Evolutionary conservation across 2,888 invertebrate genomes (phyloP), one percentile per base, ranked within the genome.

Genomic region (Hirtodrosophila confusa): DNA sequence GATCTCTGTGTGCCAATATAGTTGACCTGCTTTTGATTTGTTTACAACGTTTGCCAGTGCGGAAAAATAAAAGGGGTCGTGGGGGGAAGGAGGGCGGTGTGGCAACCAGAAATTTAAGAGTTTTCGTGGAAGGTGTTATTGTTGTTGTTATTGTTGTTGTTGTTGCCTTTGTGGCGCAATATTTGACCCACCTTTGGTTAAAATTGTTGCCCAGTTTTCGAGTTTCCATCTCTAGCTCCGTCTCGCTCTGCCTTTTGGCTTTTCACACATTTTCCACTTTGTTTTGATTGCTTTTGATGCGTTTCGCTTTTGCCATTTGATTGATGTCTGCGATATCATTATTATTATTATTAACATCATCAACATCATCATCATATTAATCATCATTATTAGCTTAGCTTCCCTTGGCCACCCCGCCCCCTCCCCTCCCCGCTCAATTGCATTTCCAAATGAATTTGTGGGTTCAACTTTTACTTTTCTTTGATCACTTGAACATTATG

Each of bases 11-110:
- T 78, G 82, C 78, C 85, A 82, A 80, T 79, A 84, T 69, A 64
- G 68, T 85, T 78, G 80, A 82, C 88, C 80, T 82, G 67, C 61
- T 82, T 82, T 85, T 67, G 78, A 69, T 85, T 87, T 80, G 80
- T 85, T 87, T 80, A 80, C 86, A 73, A 24, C 39, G 35, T 39
- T 67, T 57, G 10, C 10, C 41, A 49, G 57, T 31, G 41, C 39
- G 17, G 48, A 57, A 44, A 61, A 49, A 37, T 47, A 41, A 37
- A 35, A 27, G 33, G 27, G 29, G 40, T 12, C 43, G 11, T 39
- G 39, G 44, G 10, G 27, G 23, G 43, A 10, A 9, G n/a, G 27
- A 12, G 43, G n/a, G 8, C 39, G 7, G 11, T 12, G 31, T 10
- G 35, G 35, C 11, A 35, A 41, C 47, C 5, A 7, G 45, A 41